phyloP scores from a whole-genome alignment of 2,797 vertebrate species.

The Masticophis lateralis region DNA sequence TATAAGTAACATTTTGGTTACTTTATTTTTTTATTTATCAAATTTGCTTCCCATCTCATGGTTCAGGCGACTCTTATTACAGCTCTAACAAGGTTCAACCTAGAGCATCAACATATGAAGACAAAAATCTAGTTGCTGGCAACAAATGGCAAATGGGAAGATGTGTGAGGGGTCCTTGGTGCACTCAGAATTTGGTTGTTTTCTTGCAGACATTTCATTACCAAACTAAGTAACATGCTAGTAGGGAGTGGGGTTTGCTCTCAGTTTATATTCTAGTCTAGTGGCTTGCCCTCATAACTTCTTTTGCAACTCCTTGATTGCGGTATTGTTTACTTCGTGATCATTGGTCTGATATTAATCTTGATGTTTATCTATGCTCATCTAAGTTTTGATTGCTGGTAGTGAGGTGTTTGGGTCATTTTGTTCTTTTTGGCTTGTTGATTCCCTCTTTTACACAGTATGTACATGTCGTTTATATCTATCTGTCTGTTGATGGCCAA shows the following conservation, averaged over 20 bases:
- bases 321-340: neutral
- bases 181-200: neutral
- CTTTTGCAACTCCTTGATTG: neutral
- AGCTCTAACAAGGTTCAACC: neutral
- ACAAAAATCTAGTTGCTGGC: neutral
- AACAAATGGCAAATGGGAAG: neutral
- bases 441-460: neutral
- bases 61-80: neutral
- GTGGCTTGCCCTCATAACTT: neutral
- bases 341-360: neutral
- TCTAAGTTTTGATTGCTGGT: neutral
- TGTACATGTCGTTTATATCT: neutral
- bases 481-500: neutral
- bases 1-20: neutral
- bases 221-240: neutral
- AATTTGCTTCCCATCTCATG: neutral
- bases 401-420: rapidly evolving
- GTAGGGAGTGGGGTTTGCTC: neutral
- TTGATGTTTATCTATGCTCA: neutral
- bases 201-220: neutral
- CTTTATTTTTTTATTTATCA: neutral
- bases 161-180: neutral
- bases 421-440: neutral
- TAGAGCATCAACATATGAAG: neutral
- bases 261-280: neutral